Percentiles rank a stretch among this genome's conserved stretches.
These are phyloP conservation scores for Argopecten irradians DNA, from an alignment of 1,140 invertebrate species.

Conservation along the genomic window DNA sequence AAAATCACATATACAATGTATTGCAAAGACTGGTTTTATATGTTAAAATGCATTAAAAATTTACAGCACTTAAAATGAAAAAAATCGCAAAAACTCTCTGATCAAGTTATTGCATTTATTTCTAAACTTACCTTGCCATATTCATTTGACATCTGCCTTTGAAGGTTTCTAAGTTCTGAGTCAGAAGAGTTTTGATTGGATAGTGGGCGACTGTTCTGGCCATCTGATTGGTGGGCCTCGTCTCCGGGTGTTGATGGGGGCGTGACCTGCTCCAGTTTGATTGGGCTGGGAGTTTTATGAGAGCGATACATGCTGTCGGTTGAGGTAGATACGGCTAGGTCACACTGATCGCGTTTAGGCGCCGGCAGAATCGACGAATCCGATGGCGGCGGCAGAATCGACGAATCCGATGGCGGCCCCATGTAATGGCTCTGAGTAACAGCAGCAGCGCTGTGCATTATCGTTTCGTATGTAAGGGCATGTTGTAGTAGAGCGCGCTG, in stretches of 20 bases:
- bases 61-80: too few species aligned
- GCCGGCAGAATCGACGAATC: conserved; percentile 24
- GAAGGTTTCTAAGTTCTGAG: background rate
- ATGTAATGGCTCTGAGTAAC: conserved; percentile 39
- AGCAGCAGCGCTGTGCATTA: conserved; percentile 64
- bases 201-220: background rate
- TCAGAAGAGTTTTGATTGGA: conserved; percentile 30
- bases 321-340: conserved; percentile 46
- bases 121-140: background rate
- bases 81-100: too few species aligned
- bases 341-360: conserved; percentile 35
- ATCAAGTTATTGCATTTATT: too few species aligned
- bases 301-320: conserved; percentile 30
- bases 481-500: conserved; percentile 71
- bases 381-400: conserved; percentile 39
- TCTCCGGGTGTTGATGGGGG: conserved; percentile 63
- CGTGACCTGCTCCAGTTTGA: conserved; percentile 59
- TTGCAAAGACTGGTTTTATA: too few species aligned
- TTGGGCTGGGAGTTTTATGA: conserved; percentile 37
- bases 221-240: conserved; percentile 36
- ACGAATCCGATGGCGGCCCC: background rate
- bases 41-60: too few species aligned
- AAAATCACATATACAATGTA: too few species aligned
- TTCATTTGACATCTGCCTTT: background rate
- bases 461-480: conserved; percentile 69